Evolutionary conservation across 2,113 vertebrate species (phyloP).

Genomic region (Notarius quadriscutis): DNA sequence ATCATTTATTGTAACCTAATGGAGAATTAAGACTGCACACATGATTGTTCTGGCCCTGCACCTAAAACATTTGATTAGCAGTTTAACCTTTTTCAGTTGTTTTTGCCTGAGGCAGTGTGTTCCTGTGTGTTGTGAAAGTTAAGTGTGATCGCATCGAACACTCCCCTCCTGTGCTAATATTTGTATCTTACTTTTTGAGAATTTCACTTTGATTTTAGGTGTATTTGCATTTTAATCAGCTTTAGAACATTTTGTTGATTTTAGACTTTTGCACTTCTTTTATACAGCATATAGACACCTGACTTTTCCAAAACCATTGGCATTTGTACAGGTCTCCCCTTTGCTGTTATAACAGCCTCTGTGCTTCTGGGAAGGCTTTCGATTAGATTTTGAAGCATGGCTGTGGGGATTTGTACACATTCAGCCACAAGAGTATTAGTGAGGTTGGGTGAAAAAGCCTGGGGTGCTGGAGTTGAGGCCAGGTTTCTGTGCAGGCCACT

Average conservation of each 20-base stretch:
- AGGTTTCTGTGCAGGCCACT: not conserved
- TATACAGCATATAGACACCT: no score
- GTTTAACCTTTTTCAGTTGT: not conserved
- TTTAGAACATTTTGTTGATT: not conserved
- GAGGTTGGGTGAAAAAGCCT: not conserved
- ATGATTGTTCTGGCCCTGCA: not conserved
- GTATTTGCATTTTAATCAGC: no score
- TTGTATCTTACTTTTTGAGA: not conserved
- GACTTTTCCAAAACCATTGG: no score
- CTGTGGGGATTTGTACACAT: not conserved
- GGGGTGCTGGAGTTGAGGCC: not conserved
- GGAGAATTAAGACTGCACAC: not conserved
- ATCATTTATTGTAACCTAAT: no score
- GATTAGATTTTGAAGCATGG: not conserved
- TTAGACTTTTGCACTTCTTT: no score
- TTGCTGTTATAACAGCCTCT: not conserved
- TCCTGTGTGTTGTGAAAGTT: constrained; percentile 1
- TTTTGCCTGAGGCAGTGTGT: not conserved
- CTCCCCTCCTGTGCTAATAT: not conserved
- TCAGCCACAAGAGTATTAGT: not conserved
- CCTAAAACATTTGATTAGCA: not conserved
- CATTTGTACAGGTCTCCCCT: not conserved
- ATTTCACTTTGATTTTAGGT: not conserved
- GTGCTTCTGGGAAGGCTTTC: not conserved
- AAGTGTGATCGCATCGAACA: not conserved